phyloP scores from a whole-genome alignment of 2,888 invertebrate species.

The Tiphia femorata region DNA sequence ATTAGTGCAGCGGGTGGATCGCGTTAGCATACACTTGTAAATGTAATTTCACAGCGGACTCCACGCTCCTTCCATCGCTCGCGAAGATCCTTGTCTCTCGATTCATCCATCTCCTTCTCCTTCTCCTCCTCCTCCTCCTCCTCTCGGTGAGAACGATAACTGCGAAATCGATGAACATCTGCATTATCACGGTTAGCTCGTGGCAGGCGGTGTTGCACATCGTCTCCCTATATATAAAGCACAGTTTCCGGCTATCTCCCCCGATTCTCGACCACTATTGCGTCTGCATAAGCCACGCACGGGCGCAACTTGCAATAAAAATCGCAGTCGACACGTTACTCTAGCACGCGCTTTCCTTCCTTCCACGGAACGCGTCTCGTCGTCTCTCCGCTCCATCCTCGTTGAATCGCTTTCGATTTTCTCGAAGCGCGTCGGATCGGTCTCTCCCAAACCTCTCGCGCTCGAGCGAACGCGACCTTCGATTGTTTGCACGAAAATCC shows the following conservation, averaged over 20 bases:
- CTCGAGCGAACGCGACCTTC: too few species aligned
- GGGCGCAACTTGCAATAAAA: conserved; percentile 24
- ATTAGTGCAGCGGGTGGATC: too few species aligned
- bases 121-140: too few species aligned
- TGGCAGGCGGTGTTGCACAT: conserved; percentile 14
- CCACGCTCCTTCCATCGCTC: too few species aligned
- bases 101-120: too few species aligned
- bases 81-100: too few species aligned
- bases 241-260: conserved; percentile 63
- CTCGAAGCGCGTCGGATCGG: neutral
- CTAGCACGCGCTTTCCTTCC: conserved; percentile 10
- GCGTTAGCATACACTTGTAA: too few species aligned
- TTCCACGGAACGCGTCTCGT: conserved; percentile 3
- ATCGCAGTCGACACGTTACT: conserved; percentile 10
- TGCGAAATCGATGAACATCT: too few species aligned
- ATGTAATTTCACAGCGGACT: too few species aligned
- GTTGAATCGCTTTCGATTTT: neutral
- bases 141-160: too few species aligned
- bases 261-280: conserved; percentile 55
- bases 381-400: neutral
- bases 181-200: too few species aligned
- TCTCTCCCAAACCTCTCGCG: neutral
- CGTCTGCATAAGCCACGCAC: conserved; percentile 38
- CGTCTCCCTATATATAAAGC: conserved; percentile 48
- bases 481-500: too few species aligned